Conservation (phyloP, 2,113 vertebrate species). For the Semicossyphus pulcher region DNA sequence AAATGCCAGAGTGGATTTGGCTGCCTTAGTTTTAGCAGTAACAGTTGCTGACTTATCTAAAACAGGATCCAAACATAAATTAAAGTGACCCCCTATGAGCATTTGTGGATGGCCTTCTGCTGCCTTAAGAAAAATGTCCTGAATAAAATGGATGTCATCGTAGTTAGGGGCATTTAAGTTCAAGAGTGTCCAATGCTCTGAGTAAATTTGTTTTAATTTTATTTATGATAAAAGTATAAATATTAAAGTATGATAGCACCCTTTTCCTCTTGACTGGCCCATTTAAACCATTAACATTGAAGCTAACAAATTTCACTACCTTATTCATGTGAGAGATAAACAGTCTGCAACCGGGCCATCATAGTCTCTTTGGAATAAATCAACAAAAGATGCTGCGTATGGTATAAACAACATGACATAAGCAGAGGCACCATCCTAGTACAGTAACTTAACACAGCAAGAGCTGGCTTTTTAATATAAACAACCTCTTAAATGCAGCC, state of each 20-base stretch:
- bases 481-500: too few species aligned
- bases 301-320: not conserved
- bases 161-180: not conserved
- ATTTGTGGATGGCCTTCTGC: not conserved
- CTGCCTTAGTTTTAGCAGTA: slow-evolving; percentile 5
- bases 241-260: not conserved
- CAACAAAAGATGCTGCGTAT: too few species aligned
- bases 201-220: not conserved
- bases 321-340: not conserved
- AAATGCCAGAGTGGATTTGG: not conserved
- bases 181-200: not conserved
- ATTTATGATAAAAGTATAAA: slow-evolving; percentile 1
- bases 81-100: slow-evolving; percentile 1
- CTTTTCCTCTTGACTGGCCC: not conserved
- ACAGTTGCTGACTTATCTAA: slow-evolving; percentile 13
- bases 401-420: too few species aligned
- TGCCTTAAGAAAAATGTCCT: not conserved
- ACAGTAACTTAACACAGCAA: too few species aligned
- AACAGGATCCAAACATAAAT: slow-evolving; percentile 18
- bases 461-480: too few species aligned
- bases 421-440: too few species aligned
- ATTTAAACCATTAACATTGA: not conserved
- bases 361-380: too few species aligned
- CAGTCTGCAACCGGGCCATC: too few species aligned
- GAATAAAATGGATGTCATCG: not conserved